phyloP scores from a whole-genome alignment of 2,113 vertebrate genomes.

The Microcebus jonahi region DNA sequence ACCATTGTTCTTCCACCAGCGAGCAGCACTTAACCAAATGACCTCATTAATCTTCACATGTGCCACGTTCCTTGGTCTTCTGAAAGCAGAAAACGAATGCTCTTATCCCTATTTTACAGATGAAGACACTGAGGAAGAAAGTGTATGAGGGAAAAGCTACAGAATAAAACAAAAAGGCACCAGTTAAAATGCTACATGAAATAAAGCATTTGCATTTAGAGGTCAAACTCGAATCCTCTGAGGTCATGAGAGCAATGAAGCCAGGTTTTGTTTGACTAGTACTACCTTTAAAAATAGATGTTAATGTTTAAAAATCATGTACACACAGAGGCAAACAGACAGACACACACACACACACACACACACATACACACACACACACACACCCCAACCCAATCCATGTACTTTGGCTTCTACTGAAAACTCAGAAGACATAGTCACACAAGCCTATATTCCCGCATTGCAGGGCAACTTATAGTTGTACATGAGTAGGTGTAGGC shows the following conservation, averaged over 20 bases:
- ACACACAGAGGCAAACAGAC: background rate
- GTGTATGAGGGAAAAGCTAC: background rate
- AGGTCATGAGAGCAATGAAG: background rate
- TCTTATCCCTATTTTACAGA: constrained; percentile 64
- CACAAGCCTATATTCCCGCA: background rate
- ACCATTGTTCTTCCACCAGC: constrained; percentile 52
- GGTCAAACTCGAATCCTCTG: background rate
- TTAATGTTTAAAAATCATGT: background rate
- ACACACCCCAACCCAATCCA: background rate
- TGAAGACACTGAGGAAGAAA: constrained; percentile 57
- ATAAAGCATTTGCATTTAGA: background rate
- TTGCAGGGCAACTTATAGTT: background rate
- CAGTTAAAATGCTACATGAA: background rate
- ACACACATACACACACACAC: background rate
- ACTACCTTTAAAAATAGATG: background rate
- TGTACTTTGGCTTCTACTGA: background rate
- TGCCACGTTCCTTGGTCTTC: background rate
- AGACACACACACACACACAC: background rate
- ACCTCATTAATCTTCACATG: constrained; percentile 67
- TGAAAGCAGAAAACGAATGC: constrained; percentile 13
- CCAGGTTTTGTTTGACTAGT: background rate
- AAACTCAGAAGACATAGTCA: background rate
- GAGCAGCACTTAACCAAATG: constrained; percentile 67
- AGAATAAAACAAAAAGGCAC: background rate
- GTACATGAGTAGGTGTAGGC: background rate